A percentile compares a stretch with the other conserved stretches of the same genome.
These are phyloP conservation scores for Lagodon rhomboides DNA, from an alignment of 2,797 vertebrate genomes.

Conservation along the genomic window DNA sequence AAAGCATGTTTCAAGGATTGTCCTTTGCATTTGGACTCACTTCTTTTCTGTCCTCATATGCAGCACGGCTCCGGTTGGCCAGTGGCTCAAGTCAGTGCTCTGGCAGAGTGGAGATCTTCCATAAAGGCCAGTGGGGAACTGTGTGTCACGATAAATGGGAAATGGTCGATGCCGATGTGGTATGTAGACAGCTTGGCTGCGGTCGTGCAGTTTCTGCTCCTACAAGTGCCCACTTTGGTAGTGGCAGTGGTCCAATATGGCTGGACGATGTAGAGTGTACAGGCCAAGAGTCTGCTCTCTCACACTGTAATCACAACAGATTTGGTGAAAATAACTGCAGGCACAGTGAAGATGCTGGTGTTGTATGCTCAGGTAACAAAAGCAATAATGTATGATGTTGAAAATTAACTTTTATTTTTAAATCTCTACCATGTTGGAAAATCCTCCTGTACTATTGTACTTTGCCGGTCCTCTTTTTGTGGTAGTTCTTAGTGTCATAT, in stretches of 20 bases:
- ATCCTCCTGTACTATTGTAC: background rate
- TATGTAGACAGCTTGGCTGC: conserved; percentile 80
- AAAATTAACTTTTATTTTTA: too few species aligned
- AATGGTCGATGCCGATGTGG: conserved; percentile 63
- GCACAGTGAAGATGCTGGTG: conserved; percentile 75
- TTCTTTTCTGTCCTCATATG: conserved; percentile 20
- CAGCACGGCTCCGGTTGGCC: conserved; percentile 66
- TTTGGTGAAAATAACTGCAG: conserved; percentile 77
- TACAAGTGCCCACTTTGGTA: conserved; percentile 69
- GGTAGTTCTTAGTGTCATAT: background rate
- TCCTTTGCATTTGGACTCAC: background rate
- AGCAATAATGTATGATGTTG: background rate
- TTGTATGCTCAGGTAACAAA: conserved; percentile 75
- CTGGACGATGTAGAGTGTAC: conserved; percentile 76
- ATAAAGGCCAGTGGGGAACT: conserved; percentile 77
- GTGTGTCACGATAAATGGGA: conserved; percentile 81
- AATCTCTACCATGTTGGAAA: background rate
- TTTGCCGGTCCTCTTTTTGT: conserved; percentile 17
- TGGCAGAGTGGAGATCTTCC: conserved; percentile 75
- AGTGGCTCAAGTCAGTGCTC: conserved; percentile 67
- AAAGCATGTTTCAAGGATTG: background rate
- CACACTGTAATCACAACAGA: conserved; percentile 53
- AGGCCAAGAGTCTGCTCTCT: conserved; percentile 68
- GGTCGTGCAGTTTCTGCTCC: conserved; percentile 73
- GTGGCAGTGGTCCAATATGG: conserved; percentile 80